phyloP scores from a whole-genome alignment of 2,113 vertebrate genomes.

The Onychostoma macrolepis region DNA sequence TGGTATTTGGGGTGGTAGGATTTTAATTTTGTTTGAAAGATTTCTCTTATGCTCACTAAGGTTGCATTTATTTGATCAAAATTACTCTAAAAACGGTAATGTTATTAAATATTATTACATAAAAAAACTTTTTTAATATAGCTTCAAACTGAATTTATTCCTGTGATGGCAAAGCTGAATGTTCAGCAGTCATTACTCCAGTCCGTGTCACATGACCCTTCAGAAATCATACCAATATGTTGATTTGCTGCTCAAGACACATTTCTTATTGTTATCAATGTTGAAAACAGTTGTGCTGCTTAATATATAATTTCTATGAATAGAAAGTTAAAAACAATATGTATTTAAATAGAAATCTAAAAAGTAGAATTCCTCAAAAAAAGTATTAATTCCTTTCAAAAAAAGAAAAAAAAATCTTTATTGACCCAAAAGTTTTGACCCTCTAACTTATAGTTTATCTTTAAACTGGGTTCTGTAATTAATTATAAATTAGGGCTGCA shows the following conservation, averaged over 20 bases:
- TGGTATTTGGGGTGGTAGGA: too few species aligned
- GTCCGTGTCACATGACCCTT: neutral
- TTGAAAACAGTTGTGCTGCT: neutral
- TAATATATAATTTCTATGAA: neutral
- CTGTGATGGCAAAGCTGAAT: too few species aligned
- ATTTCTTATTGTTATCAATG: neutral
- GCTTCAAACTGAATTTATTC: neutral
- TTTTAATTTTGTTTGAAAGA: neutral
- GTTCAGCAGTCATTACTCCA: neutral
- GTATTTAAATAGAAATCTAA: neutral
- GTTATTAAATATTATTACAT: neutral
- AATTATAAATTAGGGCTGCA: too few species aligned
- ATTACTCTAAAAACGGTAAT: neutral
- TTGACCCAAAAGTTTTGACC: too few species aligned
- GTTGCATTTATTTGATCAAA: neutral
- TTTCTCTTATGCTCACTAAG: neutral
- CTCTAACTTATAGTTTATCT: neutral
- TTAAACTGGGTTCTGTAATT: neutral
- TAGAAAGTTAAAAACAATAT: neutral
- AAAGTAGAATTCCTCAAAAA: neutral
- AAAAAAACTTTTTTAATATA: neutral
- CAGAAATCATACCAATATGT: neutral
- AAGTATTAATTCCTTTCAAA: neutral
- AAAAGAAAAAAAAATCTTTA: too few species aligned
- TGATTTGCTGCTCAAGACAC: neutral